Evolutionary conservation across 2,888 invertebrate species (phyloP), one percentile per base, ranked within the genome.

Genomic region (Pseudococcus jackbeardsleyi): DNA sequence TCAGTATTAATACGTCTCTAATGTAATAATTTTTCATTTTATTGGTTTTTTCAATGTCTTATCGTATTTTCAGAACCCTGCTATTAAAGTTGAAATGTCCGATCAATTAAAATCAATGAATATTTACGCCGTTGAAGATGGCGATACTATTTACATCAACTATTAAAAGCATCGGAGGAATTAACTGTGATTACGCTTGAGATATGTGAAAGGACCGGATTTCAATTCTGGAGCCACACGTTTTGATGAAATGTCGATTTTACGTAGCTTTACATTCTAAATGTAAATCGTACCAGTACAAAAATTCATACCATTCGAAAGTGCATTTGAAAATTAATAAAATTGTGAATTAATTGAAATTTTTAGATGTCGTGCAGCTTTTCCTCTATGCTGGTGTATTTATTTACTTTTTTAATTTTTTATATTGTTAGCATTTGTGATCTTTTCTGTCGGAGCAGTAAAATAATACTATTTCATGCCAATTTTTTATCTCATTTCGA

Each of bases 41-140:
- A 54, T 54, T 54, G 17, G 5, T 7, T 54, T 54, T 54, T 42
- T 84, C 26, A 22, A 48, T 84, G 46, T 19, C 33, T 22, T 5
- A 8, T 33, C 26, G 8, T 77, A 26, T 48, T 50, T 86, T 42
- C 19, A 88, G 88, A 88, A 88, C 39, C 88, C 88, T 54, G 88
- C 88, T n/a, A 88, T 88, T 88, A 88, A 88, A 82, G 88, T 88
- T 26, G 88, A 88, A 48, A 88, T 88, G 88, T 26, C 79, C n/a
- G 88, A 88, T 88, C 88, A 79, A 19, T 59, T 88, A 48, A 88
- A 88, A 82, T 9, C 79, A 11, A 50, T 88, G 88, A 88, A 88
- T 88, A 88, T 88, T 82, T 88, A 88, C 42, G 88, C 88, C 5
- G 88, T 88, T 7, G 88, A 88, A 82, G 88, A 88, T 88, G 88